phyloP scores from a whole-genome alignment of 1,140 invertebrate genomes.

The Alviniconcha marisindica region DNA sequence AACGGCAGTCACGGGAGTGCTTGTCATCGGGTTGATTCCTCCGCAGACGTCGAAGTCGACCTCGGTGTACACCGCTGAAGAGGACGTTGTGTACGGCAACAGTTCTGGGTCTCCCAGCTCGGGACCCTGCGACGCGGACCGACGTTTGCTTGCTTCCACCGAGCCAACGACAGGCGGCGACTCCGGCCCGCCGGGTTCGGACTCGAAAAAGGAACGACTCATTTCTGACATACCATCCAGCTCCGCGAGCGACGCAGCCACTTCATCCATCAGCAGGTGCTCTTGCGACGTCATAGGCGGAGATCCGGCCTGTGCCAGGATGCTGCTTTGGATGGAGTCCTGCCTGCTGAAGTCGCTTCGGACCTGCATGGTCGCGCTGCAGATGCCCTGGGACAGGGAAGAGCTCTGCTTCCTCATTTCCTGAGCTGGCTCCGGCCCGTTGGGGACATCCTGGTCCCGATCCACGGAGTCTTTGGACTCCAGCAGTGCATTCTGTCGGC shows the following conservation, averaged over 20 bases:
- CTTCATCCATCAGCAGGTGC: slow-evolving; percentile 1
- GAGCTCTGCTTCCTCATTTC: not conserved
- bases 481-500: not conserved
- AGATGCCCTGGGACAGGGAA: not conserved
- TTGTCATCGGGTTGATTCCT: not conserved
- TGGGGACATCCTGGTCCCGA: not conserved
- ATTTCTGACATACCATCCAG: not conserved
- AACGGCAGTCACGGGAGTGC: too few species aligned
- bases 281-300: not conserved
- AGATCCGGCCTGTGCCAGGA: slow-evolving; percentile 20
- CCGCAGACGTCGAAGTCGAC: slow-evolving; percentile 2
- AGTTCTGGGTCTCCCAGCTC: not conserved
- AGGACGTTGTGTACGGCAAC: not conserved
- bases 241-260: not conserved
- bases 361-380: not conserved
- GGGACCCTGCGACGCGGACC: too few species aligned
- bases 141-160: too few species aligned
- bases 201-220: not conserved
- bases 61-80: slow-evolving; percentile 1
- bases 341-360: slow-evolving; percentile 17
- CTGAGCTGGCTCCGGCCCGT: not conserved
- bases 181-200: not conserved
- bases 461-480: not conserved
- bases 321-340: slow-evolving; percentile 26
- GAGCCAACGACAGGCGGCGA: too few species aligned